Conservation (phyloP, 2,888 invertebrate genomes). For the Cantharis rufa region DNA sequence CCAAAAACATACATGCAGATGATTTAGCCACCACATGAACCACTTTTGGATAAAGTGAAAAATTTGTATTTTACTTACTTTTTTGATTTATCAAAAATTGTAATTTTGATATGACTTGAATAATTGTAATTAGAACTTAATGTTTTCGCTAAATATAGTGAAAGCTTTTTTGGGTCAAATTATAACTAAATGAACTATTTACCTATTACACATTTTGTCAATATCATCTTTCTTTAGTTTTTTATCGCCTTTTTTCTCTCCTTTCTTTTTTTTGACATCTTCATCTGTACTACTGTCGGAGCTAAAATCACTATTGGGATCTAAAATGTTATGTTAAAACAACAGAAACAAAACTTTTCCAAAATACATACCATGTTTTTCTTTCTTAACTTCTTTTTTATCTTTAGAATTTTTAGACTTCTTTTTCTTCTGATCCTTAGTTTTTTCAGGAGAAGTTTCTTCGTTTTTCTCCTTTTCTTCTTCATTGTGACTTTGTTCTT, state of each 20-base stretch:
- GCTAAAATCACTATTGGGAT: conserved; percentile 72
- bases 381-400: conserved; percentile 64
- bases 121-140: too few species aligned
- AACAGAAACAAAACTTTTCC: neutral
- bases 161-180: too few species aligned
- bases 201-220: conserved; percentile 54
- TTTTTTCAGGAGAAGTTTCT: conserved; percentile 64
- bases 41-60: too few species aligned
- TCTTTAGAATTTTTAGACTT: conserved; percentile 62
- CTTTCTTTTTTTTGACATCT: conserved; percentile 66
- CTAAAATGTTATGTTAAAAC: conserved; percentile 48
- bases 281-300: conserved; percentile 73
- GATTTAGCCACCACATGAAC: too few species aligned
- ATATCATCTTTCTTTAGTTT: conserved; percentile 53
- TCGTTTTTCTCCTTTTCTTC: conserved; percentile 73
- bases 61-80: too few species aligned
- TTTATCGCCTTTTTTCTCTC: conserved; percentile 47
- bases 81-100: too few species aligned
- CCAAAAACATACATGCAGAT: too few species aligned
- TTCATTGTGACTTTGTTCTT: conserved; percentile 69
- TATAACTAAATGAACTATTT: neutral
- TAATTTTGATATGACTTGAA: too few species aligned
- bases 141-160: too few species aligned
- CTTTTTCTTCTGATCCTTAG: conserved; percentile 64
- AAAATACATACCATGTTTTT: conserved; percentile 57